Conservation (phyloP, 2,113 vertebrate species). For the Toxostoma redivivum region DNA sequence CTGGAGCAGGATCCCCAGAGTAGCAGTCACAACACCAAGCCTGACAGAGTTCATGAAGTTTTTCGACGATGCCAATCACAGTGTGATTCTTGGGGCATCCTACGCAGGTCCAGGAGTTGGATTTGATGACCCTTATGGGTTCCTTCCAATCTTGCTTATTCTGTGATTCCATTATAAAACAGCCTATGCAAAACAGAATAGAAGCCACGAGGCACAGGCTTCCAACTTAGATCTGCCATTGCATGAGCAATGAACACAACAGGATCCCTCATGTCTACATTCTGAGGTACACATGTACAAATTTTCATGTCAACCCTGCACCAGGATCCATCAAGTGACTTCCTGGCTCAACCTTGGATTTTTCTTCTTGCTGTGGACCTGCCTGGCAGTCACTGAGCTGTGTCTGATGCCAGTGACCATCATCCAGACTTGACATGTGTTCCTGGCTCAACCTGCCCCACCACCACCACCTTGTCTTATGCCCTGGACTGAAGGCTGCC, state of each 20-base stretch:
- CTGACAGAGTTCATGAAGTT: background rate
- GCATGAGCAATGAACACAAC: background rate
- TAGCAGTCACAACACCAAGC: background rate
- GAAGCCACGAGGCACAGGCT: background rate
- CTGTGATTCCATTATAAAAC: background rate
- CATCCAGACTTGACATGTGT: accelerated
- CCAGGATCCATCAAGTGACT: background rate
- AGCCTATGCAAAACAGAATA: background rate
- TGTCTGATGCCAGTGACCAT: accelerated
- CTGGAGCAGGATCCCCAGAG: background rate
- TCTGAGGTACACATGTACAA: background rate
- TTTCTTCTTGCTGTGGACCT: background rate
- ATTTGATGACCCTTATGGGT: background rate
- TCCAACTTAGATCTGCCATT: background rate
- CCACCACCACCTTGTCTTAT: background rate
- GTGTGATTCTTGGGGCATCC: background rate
- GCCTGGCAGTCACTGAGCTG: accelerated
- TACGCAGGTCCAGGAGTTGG: background rate
- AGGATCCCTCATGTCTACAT: accelerated
- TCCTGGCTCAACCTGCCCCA: background rate
- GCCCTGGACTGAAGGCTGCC: background rate
- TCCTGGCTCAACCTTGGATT: background rate
- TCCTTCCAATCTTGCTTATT: background rate
- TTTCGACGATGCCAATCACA: background rate
- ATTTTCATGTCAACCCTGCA: background rate